Base-by-base conservation (phyloP, 2,888 invertebrate species). In the Temnothorax ravouxi region DNA sequence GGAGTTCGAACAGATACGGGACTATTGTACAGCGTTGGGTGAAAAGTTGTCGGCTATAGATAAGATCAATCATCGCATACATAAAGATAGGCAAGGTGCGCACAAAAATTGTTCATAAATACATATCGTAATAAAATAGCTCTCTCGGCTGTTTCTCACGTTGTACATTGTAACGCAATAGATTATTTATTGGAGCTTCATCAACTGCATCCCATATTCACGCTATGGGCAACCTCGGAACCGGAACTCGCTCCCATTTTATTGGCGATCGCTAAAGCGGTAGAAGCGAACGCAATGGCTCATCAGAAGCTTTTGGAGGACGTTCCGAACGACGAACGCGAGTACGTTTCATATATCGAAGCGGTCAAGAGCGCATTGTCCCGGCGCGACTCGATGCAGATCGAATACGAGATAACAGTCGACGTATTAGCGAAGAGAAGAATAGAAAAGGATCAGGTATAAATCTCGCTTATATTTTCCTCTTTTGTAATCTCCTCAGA, bases 311-410 rank as follows among this genome's bases (percentile, higher is more conserved):
- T 96, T 61, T 93, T 96, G 34, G 94, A 94, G 77, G 93, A 93
- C 18, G 92, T 95, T 64, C 94, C 95, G 1, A 95, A 94, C 88
- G 95, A 96, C 8, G 95, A 96, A 88, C 95, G 95, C 90, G 97
- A 97, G 91, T 97, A 97, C 91, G 94, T 96, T 38, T 95, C 96
- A 76, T 97, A 97, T 91, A 95, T 97, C 69, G 97, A 97, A 88
- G 96, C 97, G 56, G 96, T 97, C 8, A 96, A 97, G 94, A 96
- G 96, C 90, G 96, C 96, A 21, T 92, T 97, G 52, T 94, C 95
- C 75, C 95, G 96, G 85, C 94, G 97, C 50, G 97, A 97, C 91
- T 95, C 95, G 0, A 96, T 96, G 91, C 97, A 97, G 92, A 96
- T 96, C 86, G 96, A 96, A 80, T 97, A 97, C 91, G 97, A 97